phyloP scores from a whole-genome alignment of 2,888 invertebrate genomes.

The Emesis furor region DNA sequence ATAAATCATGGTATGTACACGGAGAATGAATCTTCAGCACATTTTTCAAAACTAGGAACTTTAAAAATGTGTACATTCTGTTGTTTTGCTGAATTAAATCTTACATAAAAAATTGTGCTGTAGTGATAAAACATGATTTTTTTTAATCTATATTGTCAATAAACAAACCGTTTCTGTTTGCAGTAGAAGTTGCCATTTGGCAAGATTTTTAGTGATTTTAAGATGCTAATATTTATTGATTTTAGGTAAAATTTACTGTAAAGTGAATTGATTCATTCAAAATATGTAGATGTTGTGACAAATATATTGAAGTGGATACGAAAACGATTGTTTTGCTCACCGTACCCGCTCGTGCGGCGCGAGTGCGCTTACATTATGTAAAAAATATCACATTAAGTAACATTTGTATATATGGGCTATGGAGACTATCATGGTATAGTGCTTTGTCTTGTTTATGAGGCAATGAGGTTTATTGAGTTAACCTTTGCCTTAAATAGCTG shows the following conservation, averaged over 20 bases:
- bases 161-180: not conserved
- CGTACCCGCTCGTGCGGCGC: slow-evolving; percentile 79
- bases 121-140: not conserved
- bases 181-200: not conserved
- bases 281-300: slow-evolving; percentile 82
- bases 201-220: not conserved
- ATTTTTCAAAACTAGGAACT: not conserved
- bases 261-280: slow-evolving; percentile 79
- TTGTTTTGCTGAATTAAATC: not conserved
- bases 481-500: not conserved
- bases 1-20: too few relatives aligned
- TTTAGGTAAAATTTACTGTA: slow-evolving; percentile 23
- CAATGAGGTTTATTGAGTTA: not conserved
- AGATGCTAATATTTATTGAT: not conserved
- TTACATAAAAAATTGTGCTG: not conserved
- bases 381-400: slow-evolving; percentile 86
- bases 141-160: not conserved
- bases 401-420: slow-evolving; percentile 89
- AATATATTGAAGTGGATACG: slow-evolving; percentile 79
- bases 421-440: slow-evolving; percentile 83
- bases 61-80: slow-evolving; percentile 24
- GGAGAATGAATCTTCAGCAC: slow-evolving; percentile 76
- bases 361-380: slow-evolving; percentile 80
- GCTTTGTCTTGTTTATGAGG: slow-evolving; percentile 59
- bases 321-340: slow-evolving; percentile 63